phyloP scores from a whole-genome alignment of 2,888 invertebrate species.

The Pyrrhia umbra region DNA sequence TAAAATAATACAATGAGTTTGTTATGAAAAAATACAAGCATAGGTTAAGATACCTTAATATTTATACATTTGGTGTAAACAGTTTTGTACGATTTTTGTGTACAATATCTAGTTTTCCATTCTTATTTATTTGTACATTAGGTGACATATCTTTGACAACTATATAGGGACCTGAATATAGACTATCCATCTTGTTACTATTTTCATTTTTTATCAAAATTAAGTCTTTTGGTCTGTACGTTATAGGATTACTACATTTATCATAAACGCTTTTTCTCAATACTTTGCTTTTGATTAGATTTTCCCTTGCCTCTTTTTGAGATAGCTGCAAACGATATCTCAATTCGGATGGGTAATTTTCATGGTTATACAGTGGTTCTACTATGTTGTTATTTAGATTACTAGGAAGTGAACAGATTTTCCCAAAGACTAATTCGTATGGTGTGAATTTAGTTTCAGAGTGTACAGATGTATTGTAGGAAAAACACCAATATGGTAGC shows the following conservation, averaged over 20 bases:
- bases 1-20: not conserved
- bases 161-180: slow-evolving; percentile 31
- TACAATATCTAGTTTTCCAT: slow-evolving; percentile 32
- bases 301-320: slow-evolving; percentile 31
- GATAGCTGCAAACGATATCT: slow-evolving; percentile 25
- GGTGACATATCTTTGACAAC: slow-evolving; percentile 27
- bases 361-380: slow-evolving; percentile 33
- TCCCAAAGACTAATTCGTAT: slow-evolving; percentile 31
- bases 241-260: slow-evolving; percentile 10
- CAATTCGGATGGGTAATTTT: slow-evolving; percentile 28
- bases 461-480: slow-evolving; percentile 25
- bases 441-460: slow-evolving; percentile 17
- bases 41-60: slow-evolving; percentile 3
- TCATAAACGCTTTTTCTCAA: slow-evolving; percentile 7
- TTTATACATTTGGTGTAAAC: slow-evolving; percentile 3
- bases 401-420: slow-evolving; percentile 24
- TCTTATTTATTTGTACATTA: slow-evolving; percentile 34
- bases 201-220: slow-evolving; percentile 15
- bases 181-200: slow-evolving; percentile 21
- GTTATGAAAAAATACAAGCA: not conserved
- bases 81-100: slow-evolving; percentile 46
- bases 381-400: slow-evolving; percentile 18
- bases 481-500: slow-evolving; percentile 38
- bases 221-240: slow-evolving; percentile 6
- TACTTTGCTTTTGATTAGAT: slow-evolving; percentile 21